A percentile compares a stretch with the other conserved stretches of the same genome.
Conservation (phyloP, 2,888 invertebrate genomes). For the Agrilus biguttatus region DNA sequence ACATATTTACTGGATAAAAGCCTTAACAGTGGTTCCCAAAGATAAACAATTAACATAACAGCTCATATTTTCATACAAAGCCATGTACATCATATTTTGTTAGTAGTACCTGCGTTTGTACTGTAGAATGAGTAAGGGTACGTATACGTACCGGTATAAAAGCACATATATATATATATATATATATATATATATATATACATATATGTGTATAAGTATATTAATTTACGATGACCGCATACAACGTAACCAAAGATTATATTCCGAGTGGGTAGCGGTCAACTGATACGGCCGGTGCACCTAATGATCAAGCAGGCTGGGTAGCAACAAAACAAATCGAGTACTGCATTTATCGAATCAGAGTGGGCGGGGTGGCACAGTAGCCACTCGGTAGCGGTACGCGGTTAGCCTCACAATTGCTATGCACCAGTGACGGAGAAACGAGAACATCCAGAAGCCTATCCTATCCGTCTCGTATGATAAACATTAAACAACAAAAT, state of each 20-base stretch:
- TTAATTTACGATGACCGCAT: constrained; percentile 12
- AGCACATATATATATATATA: neutral
- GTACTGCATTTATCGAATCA: constrained; percentile 30
- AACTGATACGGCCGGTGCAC: constrained; percentile 17
- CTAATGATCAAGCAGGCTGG: constrained; percentile 19
- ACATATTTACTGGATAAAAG: too few species aligned
- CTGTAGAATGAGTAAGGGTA: neutral
- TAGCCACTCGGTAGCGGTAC: constrained; percentile 20
- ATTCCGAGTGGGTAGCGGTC: constrained; percentile 9
- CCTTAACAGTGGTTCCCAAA: too few species aligned
- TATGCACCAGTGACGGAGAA: constrained; percentile 3
- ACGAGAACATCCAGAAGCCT: too few species aligned
- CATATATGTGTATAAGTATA: constrained; percentile 4
- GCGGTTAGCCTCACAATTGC: constrained; percentile 27
- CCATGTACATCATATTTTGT: too few species aligned
- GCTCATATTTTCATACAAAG: too few species aligned
- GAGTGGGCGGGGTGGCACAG: constrained; percentile 26
- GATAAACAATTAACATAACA: too few species aligned
- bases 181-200: constrained; percentile 6
- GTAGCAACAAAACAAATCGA: constrained; percentile 26
- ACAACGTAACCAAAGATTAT: constrained; percentile 6
- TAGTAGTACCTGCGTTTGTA: neutral
- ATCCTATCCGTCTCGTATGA: too few species aligned
- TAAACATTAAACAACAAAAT: too few species aligned
- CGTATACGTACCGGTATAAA: neutral